phyloP scores from a whole-genome alignment of 2,888 invertebrate species.

The Himalopsyche kuldschensis region DNA sequence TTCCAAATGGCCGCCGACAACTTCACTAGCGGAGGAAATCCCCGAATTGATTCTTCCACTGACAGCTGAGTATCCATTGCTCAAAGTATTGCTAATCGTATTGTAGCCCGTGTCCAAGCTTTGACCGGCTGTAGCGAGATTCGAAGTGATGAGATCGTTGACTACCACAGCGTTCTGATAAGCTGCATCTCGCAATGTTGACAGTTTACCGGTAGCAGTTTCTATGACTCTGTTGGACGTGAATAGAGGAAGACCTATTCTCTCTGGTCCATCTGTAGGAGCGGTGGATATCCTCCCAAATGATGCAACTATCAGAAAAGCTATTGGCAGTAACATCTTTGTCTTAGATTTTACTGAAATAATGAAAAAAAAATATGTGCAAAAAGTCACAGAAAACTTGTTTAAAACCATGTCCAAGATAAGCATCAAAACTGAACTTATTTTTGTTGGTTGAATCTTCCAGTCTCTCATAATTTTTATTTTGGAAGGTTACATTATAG shows the following conservation, averaged over 20 bases:
- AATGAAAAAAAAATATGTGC: not conserved
- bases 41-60: not conserved
- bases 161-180: constrained; percentile 16
- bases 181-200: constrained; percentile 10
- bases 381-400: too few species aligned
- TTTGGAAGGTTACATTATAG: too few species aligned
- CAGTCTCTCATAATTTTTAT: too few species aligned
- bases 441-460: too few species aligned
- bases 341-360: not conserved
- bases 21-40: not conserved
- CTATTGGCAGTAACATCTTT: not conserved
- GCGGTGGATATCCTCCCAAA: constrained; percentile 4
- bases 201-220: constrained; percentile 14
- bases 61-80: not conserved
- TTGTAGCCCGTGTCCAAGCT: constrained; percentile 7
- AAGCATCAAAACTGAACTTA: too few species aligned
- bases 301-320: not conserved
- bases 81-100: not conserved
- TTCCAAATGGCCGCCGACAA: constrained; percentile 9
- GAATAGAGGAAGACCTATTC: constrained; percentile 13
- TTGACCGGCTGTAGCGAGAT: constrained; percentile 4
- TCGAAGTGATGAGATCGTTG: constrained; percentile 13
- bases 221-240: not conserved
- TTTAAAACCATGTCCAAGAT: too few species aligned
- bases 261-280: constrained; percentile 25